A percentile compares a stretch with the other conserved stretches of the same genome.
These are phyloP conservation scores for Odobenus rosmarus DNA, from an alignment of 2,113 vertebrate genomes.

Conservation along the genomic window DNA sequence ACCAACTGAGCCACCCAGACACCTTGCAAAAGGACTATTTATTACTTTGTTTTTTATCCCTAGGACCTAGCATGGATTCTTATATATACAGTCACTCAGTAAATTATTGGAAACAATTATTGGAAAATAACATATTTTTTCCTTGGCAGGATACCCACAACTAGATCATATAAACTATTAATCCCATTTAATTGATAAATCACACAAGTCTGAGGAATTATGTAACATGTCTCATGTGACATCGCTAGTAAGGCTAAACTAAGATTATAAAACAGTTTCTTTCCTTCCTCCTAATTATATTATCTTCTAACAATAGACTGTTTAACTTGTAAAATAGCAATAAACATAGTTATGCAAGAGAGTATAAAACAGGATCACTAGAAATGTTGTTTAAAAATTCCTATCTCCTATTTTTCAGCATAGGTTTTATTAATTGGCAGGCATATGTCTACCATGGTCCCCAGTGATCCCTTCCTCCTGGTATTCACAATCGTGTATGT, in stretches of 20 bases:
- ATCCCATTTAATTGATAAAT: background rate
- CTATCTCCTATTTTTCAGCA: background rate
- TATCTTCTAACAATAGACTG: background rate
- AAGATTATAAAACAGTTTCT: background rate
- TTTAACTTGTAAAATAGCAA: background rate
- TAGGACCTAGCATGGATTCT: background rate
- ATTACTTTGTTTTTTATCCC: background rate
- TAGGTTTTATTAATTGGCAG: background rate
- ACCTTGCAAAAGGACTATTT: background rate
- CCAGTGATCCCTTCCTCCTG: background rate
- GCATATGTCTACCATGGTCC: background rate
- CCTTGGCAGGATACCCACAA: background rate
- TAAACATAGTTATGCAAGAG: background rate
- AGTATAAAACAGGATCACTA: background rate
- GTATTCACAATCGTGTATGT: accelerated
- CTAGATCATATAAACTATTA: background rate
- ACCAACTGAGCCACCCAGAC: background rate
- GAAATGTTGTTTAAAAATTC: background rate
- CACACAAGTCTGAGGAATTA: background rate
- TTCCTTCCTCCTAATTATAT: background rate
- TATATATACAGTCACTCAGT: background rate
- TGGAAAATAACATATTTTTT: background rate
- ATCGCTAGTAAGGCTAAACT: background rate
- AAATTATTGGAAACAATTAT: background rate
- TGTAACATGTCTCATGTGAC: background rate